Evolutionary conservation across 2,113 vertebrate genomes (phyloP), one percentile per base, ranked within the genome.

Genomic region (Oncorhynchus masou): DNA sequence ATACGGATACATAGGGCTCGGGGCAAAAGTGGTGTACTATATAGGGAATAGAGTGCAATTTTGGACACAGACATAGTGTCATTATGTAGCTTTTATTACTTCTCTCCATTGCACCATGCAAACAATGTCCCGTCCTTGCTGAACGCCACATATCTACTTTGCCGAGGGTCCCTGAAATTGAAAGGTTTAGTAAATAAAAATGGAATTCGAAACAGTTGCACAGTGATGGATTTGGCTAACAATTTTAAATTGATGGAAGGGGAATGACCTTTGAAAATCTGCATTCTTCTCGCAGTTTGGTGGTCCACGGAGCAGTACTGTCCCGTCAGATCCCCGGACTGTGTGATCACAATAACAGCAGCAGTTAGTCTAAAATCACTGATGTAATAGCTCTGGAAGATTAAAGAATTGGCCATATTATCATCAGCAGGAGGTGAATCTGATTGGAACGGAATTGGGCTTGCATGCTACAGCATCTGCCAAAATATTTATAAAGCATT

Each of bases 311-410:
- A 98, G 85, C 90, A 99, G 92, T 11, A 92, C 91, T 0, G 97
- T 93, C 5, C 98, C 96, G 59, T 94, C 93, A 0, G 96, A 97
- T 16, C 95, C 96, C 68, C 96, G 86, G 75, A 99, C 98, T 99
- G 88, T 25, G 25, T 22, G 13, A 24, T 54, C 79, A 71, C 34
- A 34, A 54, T 34, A n/a, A 71, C 8, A 67, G 2, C 9, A 69
- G 16, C 16, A 54, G 51, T 54, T 54, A 54, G 16, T 19, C 51
- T 54, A 54, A 54, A 19, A 54, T 54, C 13, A 16, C 15, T 45
- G 8, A 45, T 11, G 39, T 45, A 45, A 45, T 45, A 45, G 2
- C 9, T 11, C 11, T 45, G 39, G 11, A 54, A 16, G 4, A 54
- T 19, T 1, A 54, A 15, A 54, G 15, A 19, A 19, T 19, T 54